These are phyloP conservation scores for Lepisosteus oculatus DNA, from an alignment of 2,113 vertebrate species.

Conservation along the genomic window DNA sequence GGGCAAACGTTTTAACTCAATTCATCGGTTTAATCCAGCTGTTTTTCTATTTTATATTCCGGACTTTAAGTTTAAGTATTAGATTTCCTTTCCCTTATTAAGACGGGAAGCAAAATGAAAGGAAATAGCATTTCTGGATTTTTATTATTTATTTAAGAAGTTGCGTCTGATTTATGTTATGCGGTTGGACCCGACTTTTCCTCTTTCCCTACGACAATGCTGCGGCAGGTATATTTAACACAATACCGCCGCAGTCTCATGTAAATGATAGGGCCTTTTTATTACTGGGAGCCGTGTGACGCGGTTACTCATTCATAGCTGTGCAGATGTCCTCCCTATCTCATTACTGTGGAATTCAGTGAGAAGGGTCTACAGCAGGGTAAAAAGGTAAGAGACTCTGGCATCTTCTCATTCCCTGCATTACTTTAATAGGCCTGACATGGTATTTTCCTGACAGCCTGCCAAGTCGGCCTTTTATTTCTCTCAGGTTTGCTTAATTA, in stretches of 20 bases:
- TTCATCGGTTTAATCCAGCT: no score
- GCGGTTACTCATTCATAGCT: constrained; percentile 30
- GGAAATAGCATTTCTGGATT: no score
- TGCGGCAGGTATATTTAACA: constrained; percentile 20
- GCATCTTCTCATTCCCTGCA: constrained; percentile 23
- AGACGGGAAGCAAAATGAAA: no score
- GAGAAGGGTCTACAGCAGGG: constrained; percentile 17
- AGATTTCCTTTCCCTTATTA: no score
- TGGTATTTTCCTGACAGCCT: constrained; percentile 21
- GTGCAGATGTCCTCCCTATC: constrained; percentile 41
- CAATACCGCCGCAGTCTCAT: constrained; percentile 30
- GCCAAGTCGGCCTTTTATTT: constrained; percentile 22
- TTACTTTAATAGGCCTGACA: constrained; percentile 12
- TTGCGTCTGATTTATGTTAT: background rate
- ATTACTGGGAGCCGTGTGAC: constrained; percentile 24
- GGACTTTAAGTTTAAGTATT: no score
- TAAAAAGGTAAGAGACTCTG: constrained; percentile 27
- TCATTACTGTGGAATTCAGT: constrained; percentile 33
- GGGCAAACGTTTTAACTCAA: no score
- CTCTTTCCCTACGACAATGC: background rate
- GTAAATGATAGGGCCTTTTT: constrained; percentile 40
- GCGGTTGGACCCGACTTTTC: background rate
- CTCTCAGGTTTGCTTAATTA: constrained; percentile 25
- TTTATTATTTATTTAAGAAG: background rate
- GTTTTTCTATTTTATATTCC: no score